Conservation (phyloP, 2,113 vertebrate genomes). For the Colius striatus region DNA sequence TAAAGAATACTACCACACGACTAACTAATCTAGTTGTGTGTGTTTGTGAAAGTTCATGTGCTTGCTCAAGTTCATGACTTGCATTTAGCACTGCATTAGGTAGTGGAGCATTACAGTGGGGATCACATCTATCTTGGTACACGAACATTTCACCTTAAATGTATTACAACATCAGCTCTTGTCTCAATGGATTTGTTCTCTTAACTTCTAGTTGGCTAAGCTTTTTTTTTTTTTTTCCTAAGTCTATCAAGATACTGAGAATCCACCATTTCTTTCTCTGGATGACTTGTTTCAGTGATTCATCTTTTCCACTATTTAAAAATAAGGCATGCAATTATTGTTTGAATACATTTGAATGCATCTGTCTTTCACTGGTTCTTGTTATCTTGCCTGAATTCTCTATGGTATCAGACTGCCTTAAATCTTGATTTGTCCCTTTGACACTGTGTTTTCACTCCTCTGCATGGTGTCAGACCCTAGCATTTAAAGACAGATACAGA, state of each 20-base stretch:
- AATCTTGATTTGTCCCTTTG: constrained; percentile 37
- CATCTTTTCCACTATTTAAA: constrained; percentile 71
- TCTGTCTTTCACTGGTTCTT: constrained; percentile 55
- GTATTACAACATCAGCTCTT: background rate
- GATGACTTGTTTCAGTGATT: constrained; percentile 63
- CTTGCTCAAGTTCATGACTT: background rate
- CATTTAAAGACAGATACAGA: background rate
- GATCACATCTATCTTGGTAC: background rate
- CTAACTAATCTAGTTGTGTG: background rate
- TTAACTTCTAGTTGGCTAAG: constrained; percentile 26
- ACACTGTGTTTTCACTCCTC: constrained; percentile 26
- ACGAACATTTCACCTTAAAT: background rate
- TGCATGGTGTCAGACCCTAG: background rate
- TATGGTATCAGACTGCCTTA: constrained; percentile 19
- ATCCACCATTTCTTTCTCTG: constrained; percentile 52
- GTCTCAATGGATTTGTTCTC: background rate
- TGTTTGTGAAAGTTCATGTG: background rate
- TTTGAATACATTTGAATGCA: constrained; percentile 72
- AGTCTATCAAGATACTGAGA: constrained; percentile 8
- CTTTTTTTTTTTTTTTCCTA: background rate
- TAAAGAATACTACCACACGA: background rate
- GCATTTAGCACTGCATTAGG: background rate
- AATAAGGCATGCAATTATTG: constrained; percentile 73
- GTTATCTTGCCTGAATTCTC: constrained; percentile 41
- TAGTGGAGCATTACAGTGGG: background rate